Conservation (phyloP, 2,797 vertebrate species). For the Melanotaenia parkinsoni region DNA sequence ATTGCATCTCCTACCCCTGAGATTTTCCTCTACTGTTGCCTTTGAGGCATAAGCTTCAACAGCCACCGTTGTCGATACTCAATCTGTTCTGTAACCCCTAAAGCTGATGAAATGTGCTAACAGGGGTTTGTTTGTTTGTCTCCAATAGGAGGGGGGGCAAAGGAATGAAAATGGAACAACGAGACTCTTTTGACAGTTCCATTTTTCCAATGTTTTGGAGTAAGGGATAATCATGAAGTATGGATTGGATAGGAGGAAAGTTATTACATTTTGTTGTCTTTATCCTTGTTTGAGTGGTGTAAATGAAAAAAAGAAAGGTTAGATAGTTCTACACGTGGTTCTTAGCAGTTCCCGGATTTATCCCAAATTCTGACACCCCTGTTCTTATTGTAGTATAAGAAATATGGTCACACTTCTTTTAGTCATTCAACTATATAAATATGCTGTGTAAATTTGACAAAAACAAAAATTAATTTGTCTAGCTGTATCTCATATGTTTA, state of each 20-base stretch:
- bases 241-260: conserved; percentile 75
- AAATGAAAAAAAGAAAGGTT: conserved; percentile 60
- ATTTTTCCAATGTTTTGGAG: conserved; percentile 77
- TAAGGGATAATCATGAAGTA: conserved; percentile 81
- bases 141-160: conserved; percentile 53
- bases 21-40: conserved; percentile 78
- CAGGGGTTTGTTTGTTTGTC: conserved; percentile 82
- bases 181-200: conserved; percentile 81
- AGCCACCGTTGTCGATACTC: conserved; percentile 82
- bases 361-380: conserved; percentile 58
- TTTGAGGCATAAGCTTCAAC: conserved; percentile 81
- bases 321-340: conserved; percentile 69
- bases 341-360: conserved; percentile 62
- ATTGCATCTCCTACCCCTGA: conserved; percentile 78
- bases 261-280: conserved; percentile 81
- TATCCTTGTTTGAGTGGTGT: conserved; percentile 77
- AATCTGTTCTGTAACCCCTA: conserved; percentile 85
- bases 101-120: conserved; percentile 85
- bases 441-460: conserved; percentile 59
- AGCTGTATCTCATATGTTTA: conserved; percentile 37
- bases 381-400: conserved; percentile 41
- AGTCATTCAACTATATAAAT: conserved; percentile 58
- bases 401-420: conserved; percentile 53
- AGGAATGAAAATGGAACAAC: conserved; percentile 79
- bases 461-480: conserved; percentile 45